Conservation (phyloP, 2,797 vertebrate genomes). For the Hydrolagus colliei region DNA sequence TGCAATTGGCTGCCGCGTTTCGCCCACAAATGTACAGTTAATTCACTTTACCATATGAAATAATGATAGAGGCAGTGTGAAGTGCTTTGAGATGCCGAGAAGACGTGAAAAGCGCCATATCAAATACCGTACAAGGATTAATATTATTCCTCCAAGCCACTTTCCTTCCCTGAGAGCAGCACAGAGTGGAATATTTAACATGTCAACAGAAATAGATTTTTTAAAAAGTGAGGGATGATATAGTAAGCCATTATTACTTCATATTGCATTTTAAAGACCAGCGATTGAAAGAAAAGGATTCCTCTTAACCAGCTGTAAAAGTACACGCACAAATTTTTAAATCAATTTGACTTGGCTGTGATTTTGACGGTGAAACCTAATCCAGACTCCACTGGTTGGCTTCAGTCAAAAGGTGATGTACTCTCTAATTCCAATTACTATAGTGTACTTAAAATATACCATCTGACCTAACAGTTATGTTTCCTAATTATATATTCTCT, state of each 20-base stretch:
- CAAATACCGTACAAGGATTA: no score
- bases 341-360: conserved; percentile 3
- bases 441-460: background rate
- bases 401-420: background rate
- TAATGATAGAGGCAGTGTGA: no score
- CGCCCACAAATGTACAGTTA: no score
- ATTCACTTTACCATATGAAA: no score
- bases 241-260: background rate
- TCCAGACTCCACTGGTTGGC: no score
- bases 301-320: background rate
- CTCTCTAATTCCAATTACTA: background rate
- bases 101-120: no score
- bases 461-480: background rate
- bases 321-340: no score
- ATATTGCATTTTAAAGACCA: conserved; percentile 4
- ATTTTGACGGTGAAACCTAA: background rate
- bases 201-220: background rate
- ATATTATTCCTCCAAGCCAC: background rate
- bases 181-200: background rate
- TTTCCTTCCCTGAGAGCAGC: no score
- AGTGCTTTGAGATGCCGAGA: no score
- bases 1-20: no score
- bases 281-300: background rate
- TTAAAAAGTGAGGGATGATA: background rate
- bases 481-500: background rate